Conservation (phyloP, 2,113 vertebrate species). For the Ictalurus furcatus region DNA sequence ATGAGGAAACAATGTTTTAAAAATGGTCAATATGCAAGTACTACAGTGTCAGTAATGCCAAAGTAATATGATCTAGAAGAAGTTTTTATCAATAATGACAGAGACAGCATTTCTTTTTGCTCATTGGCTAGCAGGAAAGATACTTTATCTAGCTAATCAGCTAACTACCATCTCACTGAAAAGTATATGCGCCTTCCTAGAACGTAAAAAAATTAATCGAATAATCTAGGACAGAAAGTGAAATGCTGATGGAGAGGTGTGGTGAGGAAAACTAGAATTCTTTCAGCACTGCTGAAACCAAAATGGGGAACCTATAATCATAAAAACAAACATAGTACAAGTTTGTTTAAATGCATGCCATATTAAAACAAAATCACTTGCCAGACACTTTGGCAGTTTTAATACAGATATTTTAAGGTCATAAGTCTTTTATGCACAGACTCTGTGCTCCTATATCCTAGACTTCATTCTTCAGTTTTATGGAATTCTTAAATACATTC, state of each 20-base stretch:
- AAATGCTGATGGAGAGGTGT: constrained; percentile 13
- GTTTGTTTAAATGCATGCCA: constrained; percentile 13
- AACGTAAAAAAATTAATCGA: not conserved
- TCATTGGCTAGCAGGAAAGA: not conserved
- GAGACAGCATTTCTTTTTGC: not conserved
- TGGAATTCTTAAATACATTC: not conserved
- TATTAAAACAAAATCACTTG: constrained; percentile 31
- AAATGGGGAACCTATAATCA: constrained; percentile 26
- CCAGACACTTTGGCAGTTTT: constrained; percentile 47
- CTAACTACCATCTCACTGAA: not conserved
- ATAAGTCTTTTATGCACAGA: not conserved
- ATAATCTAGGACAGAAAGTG: not conserved
- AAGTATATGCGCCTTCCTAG: not conserved
- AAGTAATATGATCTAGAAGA: not conserved
- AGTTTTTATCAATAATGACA: not conserved
- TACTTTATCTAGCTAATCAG: not conserved
- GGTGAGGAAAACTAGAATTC: constrained; percentile 20
- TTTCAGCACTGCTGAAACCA: not conserved
- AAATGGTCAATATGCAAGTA: not conserved
- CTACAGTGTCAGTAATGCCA: not conserved
- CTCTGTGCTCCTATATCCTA: constrained; percentile 1
- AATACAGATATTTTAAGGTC: constrained; percentile 29
- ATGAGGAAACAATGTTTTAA: not conserved
- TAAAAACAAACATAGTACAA: constrained; percentile 28
- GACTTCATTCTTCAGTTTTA: not conserved